Conservation (phyloP, 1,140 invertebrate genomes). For the Conopomorpha cramerella region DNA sequence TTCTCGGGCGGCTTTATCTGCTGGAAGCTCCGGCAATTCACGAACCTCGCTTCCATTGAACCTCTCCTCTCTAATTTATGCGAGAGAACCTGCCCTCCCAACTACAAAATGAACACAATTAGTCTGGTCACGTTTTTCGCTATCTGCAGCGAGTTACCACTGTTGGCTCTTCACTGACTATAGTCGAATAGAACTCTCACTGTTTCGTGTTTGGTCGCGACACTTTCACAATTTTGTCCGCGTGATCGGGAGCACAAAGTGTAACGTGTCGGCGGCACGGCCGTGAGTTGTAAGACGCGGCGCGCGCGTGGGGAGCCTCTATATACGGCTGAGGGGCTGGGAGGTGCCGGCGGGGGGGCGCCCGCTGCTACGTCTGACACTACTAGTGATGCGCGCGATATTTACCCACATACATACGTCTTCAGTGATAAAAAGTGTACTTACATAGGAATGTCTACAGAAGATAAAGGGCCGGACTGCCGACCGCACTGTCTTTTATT, state of each 20-base stretch:
- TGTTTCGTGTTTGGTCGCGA: conserved; percentile 24
- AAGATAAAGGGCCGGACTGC: no score
- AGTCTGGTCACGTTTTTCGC: no score
- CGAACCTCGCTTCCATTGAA: conserved; percentile 63
- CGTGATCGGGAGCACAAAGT: conserved; percentile 22
- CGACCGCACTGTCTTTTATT: no score
- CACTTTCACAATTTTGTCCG: conserved; percentile 53
- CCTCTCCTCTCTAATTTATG: conserved; percentile 27
- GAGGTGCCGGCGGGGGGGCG: conserved; percentile 11
- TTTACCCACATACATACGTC: no score
- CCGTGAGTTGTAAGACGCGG: conserved; percentile 37
- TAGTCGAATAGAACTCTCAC: conserved; percentile 40
- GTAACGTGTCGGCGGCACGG: conserved; percentile 25
- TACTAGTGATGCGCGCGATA: conserved; percentile 21
- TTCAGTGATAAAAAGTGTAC: no score
- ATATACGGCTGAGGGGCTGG: conserved; percentile 14
- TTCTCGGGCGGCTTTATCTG: conserved; percentile 57
- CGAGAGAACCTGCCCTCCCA: conserved; percentile 28
- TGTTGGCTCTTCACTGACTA: no score
- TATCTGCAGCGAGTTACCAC: no score
- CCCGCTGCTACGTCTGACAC: conserved; percentile 19
- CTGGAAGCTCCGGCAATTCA: conserved; percentile 57
- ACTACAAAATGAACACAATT: no score
- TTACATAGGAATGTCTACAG: no score
- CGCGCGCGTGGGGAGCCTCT: conserved; percentile 35